Base-by-base conservation (phyloP, 2,113 vertebrate species). In the Heterotilapia buettikoferi region DNA sequence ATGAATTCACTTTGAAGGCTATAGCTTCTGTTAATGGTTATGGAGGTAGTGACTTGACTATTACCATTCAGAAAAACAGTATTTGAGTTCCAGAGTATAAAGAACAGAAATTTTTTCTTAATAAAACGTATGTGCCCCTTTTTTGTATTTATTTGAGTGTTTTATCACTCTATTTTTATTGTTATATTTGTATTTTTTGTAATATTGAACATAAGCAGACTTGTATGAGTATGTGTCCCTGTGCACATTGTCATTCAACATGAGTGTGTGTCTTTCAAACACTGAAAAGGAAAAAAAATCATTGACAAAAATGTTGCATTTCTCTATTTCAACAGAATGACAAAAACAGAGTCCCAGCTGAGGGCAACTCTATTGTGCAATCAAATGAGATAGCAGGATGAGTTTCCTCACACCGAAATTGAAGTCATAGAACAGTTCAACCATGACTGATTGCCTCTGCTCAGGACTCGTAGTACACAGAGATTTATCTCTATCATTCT, bases 401-500 rank as follows among this genome's bases (percentile, higher is more conserved):
- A 80, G 79, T 81, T 90, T 91, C 73, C 76, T 82, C 84, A 85
- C 66, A 12, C 56, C 47, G 84, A 89, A 88, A 93, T 87, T 89
- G 90, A 93, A 93, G 90, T 90, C 88, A 82, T 86, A 61, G 82
- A 84, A 83, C 63, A 91, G 84, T 90, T 94, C 86, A 92, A 76
- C 86, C 86, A 88, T 92, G 90, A 91, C 91, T 87, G 93, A 94
- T 94, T 88, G 85, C 71, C 82, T 92, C 78, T 86, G 86, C 84
- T 90, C 59, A 24, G 82, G 29, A 84, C 66, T 76, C 29, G 21
- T 38, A 56, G 47, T 88, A 86, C 53, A 84, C 82, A 86, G 31
- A 88, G 68, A 89, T 89, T 80, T 88, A 84, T 92, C 80, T 87
- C 80, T 40, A 80, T 87, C 84, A 79, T 81, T 86, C 76, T 87